Percentiles rank a stretch among this genome's conserved stretches.
These are phyloP conservation scores for Pollachius pollachius DNA, from an alignment of 2,113 vertebrate species.

Conservation along the genomic window DNA sequence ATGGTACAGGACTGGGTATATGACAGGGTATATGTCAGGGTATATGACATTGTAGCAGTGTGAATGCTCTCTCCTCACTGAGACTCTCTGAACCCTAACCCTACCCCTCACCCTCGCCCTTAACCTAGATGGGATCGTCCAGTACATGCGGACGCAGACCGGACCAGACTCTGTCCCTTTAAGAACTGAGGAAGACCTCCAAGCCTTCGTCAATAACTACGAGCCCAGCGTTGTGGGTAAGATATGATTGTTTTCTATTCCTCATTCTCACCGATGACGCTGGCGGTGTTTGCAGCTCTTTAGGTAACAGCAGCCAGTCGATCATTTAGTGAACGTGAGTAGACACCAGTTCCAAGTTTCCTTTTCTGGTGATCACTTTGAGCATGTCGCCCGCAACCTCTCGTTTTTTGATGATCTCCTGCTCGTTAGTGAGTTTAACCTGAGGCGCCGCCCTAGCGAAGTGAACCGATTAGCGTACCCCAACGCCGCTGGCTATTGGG, in stretches of 20 bases:
- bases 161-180: conserved; percentile 70
- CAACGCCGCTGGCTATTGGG: too few species aligned
- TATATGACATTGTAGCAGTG: too few species aligned
- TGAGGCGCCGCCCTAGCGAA: too few species aligned
- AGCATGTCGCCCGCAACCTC: too few species aligned
- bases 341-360: background rate
- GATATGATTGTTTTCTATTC: background rate
- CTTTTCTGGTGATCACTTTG: too few species aligned
- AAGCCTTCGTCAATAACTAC: conserved; percentile 63
- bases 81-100: too few species aligned
- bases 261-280: background rate
- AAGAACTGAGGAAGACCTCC: conserved; percentile 55
- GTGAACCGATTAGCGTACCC: too few species aligned
- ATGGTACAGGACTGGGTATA: too few species aligned
- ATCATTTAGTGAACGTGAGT: background rate
- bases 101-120: background rate
- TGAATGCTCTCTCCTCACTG: too few species aligned
- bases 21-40: too few species aligned
- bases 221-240: conserved; percentile 74
- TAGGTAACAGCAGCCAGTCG: background rate
- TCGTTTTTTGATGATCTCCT: too few species aligned
- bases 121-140: conserved; percentile 65
- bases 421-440: too few species aligned
- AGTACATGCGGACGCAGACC: conserved; percentile 71
- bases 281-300: background rate